Percentiles rank a stretch among this genome's conserved stretches.
Evolutionary conservation across 2,888 invertebrate species (phyloP).

Genomic region (Meloe dianella): DNA sequence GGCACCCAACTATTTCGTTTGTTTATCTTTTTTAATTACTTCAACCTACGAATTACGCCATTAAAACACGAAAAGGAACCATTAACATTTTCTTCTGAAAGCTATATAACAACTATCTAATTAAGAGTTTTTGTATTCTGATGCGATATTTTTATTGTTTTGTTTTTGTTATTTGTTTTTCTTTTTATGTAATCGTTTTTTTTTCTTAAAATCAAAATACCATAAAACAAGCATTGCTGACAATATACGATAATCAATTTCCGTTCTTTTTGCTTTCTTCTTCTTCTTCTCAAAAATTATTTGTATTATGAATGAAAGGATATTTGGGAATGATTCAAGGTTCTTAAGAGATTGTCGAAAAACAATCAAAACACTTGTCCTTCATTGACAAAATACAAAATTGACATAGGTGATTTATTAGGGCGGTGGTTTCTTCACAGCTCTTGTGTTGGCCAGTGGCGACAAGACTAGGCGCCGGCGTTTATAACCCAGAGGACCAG

Average conservation of each 20-base stretch:
- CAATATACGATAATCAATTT: neutral
- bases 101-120: conserved; percentile 14
- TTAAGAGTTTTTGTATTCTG: conserved; percentile 10
- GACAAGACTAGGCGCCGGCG: conserved; percentile 44
- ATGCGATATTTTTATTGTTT: neutral
- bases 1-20: neutral
- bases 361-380: neutral
- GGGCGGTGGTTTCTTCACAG: conserved; percentile 21
- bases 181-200: neutral
- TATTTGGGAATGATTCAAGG: neutral
- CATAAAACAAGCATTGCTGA: neutral
- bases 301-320: neutral
- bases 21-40: conserved; percentile 14
- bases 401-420: conserved; percentile 22
- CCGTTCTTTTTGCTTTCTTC: too few species aligned
- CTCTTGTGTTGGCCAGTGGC: conserved; percentile 34
- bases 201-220: neutral
- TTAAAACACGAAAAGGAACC: conserved; percentile 13
- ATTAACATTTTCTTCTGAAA: conserved; percentile 14
- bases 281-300: neutral
- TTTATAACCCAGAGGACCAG: conserved; percentile 34
- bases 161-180: neutral
- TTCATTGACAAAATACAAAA: neutral
- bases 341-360: neutral
- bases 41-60: conserved; percentile 15